Percentiles rank a stretch among this genome's conserved stretches.
Conservation (phyloP, 2,797 vertebrate species). For the Tamandua tetradactyla region DNA sequence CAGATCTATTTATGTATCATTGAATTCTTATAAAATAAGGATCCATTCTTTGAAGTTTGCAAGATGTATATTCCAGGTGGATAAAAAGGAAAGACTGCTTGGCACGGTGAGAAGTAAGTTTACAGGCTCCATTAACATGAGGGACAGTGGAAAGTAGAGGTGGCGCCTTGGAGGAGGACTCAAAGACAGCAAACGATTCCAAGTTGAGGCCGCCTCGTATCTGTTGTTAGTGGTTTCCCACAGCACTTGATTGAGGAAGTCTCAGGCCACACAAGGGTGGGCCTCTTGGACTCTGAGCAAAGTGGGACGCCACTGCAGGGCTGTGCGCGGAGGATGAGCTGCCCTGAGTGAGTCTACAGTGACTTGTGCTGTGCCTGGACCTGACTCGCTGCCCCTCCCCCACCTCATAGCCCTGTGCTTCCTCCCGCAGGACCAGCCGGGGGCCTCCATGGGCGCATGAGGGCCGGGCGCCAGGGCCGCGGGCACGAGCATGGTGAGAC, state of each 20-base stretch:
- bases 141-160: not conserved
- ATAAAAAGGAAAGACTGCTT: not conserved
- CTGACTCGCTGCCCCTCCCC: not conserved
- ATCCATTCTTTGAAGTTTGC: constrained; percentile 10
- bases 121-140: not conserved
- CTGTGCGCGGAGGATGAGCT: not conserved
- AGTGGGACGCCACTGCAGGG: not conserved
- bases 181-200: not conserved
- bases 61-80: not conserved
- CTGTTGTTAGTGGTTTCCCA: not conserved
- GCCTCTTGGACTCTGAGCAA: not conserved
- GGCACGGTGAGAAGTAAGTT: not conserved
- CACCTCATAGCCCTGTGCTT: not conserved
- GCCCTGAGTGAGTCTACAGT: not conserved
- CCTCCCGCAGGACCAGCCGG: constrained; percentile 81
- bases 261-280: too few species aligned
- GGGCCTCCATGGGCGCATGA: constrained; percentile 91
- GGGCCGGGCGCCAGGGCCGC: constrained; percentile 79
- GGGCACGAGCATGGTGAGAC: constrained; percentile 98
- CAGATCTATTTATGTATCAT: not conserved
- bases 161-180: not conserved
- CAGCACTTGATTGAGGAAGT: not conserved
- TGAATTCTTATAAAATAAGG: constrained; percentile 43
- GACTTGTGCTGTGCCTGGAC: not conserved
- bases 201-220: not conserved